Evolutionary conservation across 1,140 invertebrate species (phyloP), one percentile per base, ranked within the genome.

Genomic region (Phocides pigmalion): DNA sequence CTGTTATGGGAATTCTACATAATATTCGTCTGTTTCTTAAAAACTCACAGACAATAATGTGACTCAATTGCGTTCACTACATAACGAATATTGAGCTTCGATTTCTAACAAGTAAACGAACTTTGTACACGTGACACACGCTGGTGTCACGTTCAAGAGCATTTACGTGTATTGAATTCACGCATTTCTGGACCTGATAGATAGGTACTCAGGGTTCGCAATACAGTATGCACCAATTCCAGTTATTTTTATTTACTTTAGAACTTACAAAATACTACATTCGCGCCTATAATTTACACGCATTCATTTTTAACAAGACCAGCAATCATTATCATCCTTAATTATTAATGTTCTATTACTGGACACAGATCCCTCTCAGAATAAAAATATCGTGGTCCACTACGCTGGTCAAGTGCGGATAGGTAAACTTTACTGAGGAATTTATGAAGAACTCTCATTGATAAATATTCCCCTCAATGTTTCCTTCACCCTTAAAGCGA

Each of bases 101-200:
- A 47, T 70, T 70, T 68, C 64, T 68, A 62, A 46, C 65, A 68
- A 74, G 71, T 67, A 69, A 69, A 68, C 56, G 66, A 74, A 76
- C 64, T 66, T 19, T 44, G 58, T 70, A 59, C 53, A 49, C 56
- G 64, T 76, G 68, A 76, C 51, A 71, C 71, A 76, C 49, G 44
- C 44, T 11, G 35, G 67, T 70, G 69, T 74, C 67, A 77, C 59
- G 62, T 70, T 70, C 53, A 47, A 68, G 62, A 62, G 61, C 28
- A 25, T 59, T 51, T 66, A 72, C 76, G 72, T 75, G 68, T 37
- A 54, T 59, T 11, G 72, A 75, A 70, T 75, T 16, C 6, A 61
- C 61, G 53, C 19, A n/a, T 46, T 49, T 62, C 35, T 63, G 12
- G 46, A 50, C 35, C 41, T 37, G 44, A 53, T 51, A 51, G 11